phyloP scores from a whole-genome alignment of 2,888 invertebrate species.

The Sycophila texana region DNA sequence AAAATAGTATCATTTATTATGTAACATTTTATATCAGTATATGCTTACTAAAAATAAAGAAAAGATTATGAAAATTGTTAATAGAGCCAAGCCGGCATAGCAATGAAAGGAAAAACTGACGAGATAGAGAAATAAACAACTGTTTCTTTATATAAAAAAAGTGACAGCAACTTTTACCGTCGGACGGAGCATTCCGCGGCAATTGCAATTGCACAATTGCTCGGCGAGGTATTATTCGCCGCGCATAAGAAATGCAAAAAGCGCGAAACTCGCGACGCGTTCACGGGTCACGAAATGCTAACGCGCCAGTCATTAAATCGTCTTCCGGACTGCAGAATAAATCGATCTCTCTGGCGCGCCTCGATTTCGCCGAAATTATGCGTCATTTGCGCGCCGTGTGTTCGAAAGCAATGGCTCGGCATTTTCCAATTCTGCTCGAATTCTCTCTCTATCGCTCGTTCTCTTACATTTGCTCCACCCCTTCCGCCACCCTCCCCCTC shows the following conservation, averaged over 20 bases:
- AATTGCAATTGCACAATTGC: background rate
- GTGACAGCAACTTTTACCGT: too few species aligned
- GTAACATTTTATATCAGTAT: too few species aligned
- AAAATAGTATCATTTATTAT: too few species aligned
- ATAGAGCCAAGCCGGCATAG: too few species aligned
- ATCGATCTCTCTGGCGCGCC: constrained; percentile 8
- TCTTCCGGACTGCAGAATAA: constrained; percentile 14
- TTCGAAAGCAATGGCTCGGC: constrained; percentile 53
- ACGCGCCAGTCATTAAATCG: constrained; percentile 37
- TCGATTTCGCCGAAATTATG: constrained; percentile 19
- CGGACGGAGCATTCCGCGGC: background rate
- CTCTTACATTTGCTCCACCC: background rate
- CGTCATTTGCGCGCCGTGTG: constrained; percentile 26
- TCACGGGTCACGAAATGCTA: background rate
- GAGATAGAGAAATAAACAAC: too few species aligned
- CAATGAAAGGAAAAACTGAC: too few species aligned
- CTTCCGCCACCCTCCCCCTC: background rate
- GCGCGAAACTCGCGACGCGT: background rate
- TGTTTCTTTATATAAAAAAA: too few species aligned
- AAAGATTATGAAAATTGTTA: too few species aligned
- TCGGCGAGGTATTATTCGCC: background rate
- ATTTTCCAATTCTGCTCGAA: constrained; percentile 60
- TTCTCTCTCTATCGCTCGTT: constrained; percentile 24
- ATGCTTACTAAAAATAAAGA: too few species aligned
- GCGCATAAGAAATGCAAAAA: background rate